Evolutionary conservation across 2,797 vertebrate species (phyloP).

Genomic region (Simalia tracyae): DNA sequence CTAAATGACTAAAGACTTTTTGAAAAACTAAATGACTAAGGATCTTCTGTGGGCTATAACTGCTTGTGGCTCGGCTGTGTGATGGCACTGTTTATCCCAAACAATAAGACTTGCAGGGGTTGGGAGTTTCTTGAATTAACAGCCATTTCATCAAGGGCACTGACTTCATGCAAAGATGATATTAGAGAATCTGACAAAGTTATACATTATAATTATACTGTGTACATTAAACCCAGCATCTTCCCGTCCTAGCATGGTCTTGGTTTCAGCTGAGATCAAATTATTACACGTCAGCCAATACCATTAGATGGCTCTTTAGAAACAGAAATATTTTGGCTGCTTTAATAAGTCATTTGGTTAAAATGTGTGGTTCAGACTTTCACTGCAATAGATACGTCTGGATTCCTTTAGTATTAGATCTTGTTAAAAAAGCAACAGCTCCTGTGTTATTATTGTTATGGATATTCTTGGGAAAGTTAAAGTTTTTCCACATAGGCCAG

Average conservation of each 20-base stretch:
- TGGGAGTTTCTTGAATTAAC: neutral
- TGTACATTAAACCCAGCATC: neutral
- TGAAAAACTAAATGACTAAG: neutral
- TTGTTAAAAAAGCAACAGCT: neutral
- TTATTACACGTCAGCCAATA: neutral
- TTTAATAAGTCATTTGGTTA: neutral
- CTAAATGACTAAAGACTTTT: neutral
- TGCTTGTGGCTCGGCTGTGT: neutral
- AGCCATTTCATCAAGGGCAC: neutral
- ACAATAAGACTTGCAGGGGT: neutral
- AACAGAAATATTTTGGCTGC: slow-evolving; percentile 12
- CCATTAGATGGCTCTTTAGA: neutral
- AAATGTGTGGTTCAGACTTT: fast-evolving
- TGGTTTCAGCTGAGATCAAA: neutral
- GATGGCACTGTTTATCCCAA: neutral
- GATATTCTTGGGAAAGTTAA: neutral
- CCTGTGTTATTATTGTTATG: neutral
- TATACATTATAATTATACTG: fast-evolving
- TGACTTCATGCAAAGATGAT: neutral
- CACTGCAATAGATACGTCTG: slow-evolving; percentile 3
- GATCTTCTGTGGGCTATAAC: neutral
- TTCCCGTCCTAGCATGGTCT: neutral
- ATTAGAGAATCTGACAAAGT: neutral
- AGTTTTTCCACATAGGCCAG: neutral
- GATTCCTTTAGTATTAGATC: neutral